Conservation (phyloP, 64 coral and sea anemone genomes). For the Pocillopora damicornis region DNA sequence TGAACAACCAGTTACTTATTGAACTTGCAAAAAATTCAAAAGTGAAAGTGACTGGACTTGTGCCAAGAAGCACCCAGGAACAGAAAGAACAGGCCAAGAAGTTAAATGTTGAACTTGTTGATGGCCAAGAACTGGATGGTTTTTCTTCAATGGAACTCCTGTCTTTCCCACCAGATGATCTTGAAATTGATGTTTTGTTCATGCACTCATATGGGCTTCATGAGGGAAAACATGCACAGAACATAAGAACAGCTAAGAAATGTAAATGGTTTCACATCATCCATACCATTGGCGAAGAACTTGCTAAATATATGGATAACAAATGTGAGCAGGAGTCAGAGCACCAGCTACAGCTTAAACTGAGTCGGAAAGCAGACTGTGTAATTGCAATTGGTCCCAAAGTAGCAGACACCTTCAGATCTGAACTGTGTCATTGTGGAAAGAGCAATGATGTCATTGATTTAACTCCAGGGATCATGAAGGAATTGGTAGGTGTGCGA, state of each 20-base stretch:
- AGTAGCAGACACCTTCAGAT: constrained; percentile 13
- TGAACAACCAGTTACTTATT: constrained; percentile 2
- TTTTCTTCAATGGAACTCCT: neutral
- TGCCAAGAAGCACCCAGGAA: neutral
- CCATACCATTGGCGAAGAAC: neutral
- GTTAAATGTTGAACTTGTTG: constrained; percentile 19
- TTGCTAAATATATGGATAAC: neutral
- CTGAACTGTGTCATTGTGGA: neutral
- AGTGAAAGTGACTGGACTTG: constrained; percentile 24
- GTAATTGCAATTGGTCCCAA: constrained; percentile 26
- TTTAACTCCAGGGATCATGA: neutral
- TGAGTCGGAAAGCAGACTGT: neutral
- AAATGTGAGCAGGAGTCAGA: neutral
- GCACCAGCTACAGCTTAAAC: neutral
- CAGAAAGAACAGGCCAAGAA: neutral
- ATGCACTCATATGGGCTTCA: constrained; percentile 12
- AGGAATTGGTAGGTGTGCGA: neutral
- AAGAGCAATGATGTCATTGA: neutral
- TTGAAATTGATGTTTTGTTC: constrained; percentile 10
- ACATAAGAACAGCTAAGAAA: neutral
- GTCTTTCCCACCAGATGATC: neutral
- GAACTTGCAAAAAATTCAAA: constrained; percentile 8
- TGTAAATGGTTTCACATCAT: constrained; percentile 36
- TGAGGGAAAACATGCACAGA: neutral
- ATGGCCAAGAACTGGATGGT: neutral